Evolutionary conservation across 2,113 vertebrate species (phyloP).

Genomic region (Connochaetes taurinus): DNA sequence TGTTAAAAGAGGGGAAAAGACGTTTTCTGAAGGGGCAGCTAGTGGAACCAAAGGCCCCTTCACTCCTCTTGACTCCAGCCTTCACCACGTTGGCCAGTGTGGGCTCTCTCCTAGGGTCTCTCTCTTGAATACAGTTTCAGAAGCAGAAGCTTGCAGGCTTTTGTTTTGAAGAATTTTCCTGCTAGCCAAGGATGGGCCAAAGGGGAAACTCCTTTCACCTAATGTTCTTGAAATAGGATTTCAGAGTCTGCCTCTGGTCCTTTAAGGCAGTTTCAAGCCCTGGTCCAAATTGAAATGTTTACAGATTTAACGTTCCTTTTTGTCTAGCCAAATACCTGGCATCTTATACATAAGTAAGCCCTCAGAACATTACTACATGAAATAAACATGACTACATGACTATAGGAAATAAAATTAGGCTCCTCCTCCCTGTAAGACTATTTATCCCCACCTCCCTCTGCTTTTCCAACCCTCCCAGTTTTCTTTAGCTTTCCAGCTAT

Average conservation of each 20-base stretch:
- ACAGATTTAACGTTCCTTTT: background rate
- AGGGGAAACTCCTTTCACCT: background rate
- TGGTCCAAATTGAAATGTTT: background rate
- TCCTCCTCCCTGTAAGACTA: background rate
- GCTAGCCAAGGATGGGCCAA: background rate
- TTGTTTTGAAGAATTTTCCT: background rate
- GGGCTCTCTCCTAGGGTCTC: rapidly evolving
- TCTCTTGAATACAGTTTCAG: background rate
- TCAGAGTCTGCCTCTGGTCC: background rate
- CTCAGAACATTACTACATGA: background rate
- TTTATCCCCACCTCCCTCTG: background rate
- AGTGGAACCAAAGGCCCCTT: background rate
- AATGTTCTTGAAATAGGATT: background rate
- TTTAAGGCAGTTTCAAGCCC: background rate
- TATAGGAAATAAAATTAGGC: background rate
- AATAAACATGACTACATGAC: background rate
- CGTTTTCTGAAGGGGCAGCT: background rate
- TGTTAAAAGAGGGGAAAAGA: background rate
- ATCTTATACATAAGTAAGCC: background rate
- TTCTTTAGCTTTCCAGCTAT: background rate
- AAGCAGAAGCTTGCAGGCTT: background rate
- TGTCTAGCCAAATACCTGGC: background rate
- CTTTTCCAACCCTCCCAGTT: background rate
- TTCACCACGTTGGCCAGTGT: background rate
- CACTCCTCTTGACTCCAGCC: rapidly evolving